A percentile compares a stretch with the other conserved stretches of the same genome.
Evolutionary conservation across 2,888 invertebrate species (phyloP).

Genomic region (Eubasilissa splendida): DNA sequence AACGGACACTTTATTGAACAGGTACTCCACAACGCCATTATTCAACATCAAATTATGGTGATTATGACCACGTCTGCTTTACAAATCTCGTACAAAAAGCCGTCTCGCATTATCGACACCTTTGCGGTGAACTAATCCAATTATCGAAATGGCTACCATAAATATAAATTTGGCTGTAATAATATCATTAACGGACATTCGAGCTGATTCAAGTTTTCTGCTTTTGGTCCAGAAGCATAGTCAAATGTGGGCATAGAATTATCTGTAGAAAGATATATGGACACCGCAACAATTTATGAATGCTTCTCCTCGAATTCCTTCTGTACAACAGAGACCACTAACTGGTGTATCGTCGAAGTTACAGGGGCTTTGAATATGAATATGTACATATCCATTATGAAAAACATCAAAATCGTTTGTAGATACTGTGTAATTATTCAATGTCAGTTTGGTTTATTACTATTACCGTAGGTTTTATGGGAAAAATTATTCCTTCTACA

Average conservation of each 20-base stretch:
- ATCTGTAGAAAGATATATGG: background rate
- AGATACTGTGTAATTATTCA: too few species aligned
- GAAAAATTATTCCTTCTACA: too few species aligned
- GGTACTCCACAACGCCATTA: background rate
- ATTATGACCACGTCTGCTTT: constrained; percentile 10
- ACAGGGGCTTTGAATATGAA: too few species aligned
- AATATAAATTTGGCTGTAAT: constrained; percentile 30
- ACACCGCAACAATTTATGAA: too few species aligned
- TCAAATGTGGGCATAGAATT: background rate
- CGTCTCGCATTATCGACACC: constrained; percentile 37
- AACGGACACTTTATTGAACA: background rate
- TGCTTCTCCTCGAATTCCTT: too few species aligned
- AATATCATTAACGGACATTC: constrained; percentile 14
- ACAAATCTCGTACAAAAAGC: constrained; percentile 18
- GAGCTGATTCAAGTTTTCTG: constrained; percentile 4
- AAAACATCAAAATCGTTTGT: too few species aligned
- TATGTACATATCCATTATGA: too few species aligned
- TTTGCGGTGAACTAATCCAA: constrained; percentile 43
- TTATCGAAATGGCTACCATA: constrained; percentile 33
- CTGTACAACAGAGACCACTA: too few species aligned
- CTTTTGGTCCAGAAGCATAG: background rate
- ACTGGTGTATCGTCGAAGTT: too few species aligned
- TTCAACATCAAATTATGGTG: constrained; percentile 28
- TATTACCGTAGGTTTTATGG: too few species aligned
- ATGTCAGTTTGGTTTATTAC: too few species aligned